Percentiles rank a stretch among this genome's conserved stretches.
phyloP scores from a whole-genome alignment of 2,888 invertebrate species.

The Allophyes oxyacanthae region DNA sequence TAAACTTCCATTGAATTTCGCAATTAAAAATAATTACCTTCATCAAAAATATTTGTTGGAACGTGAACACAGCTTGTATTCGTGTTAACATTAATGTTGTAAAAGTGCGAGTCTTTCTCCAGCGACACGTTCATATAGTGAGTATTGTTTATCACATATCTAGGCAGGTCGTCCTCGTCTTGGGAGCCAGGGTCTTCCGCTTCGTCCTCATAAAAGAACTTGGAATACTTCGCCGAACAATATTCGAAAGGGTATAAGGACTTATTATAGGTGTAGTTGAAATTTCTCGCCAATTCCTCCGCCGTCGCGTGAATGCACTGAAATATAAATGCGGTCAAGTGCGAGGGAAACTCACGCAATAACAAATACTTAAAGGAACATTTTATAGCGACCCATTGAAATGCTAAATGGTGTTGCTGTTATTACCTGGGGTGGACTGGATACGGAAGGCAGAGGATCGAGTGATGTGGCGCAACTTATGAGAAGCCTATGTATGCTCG shows the following conservation, averaged over 20 bases:
- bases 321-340: constrained; percentile 3
- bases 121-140: constrained; percentile 89
- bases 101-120: constrained; percentile 94
- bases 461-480: too few species aligned
- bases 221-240: constrained; percentile 95
- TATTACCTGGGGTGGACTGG: too few species aligned
- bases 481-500: too few species aligned
- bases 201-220: constrained; percentile 71
- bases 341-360: background rate
- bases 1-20: too few species aligned
- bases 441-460: too few species aligned
- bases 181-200: constrained; percentile 24
- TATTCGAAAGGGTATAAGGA: constrained; percentile 89
- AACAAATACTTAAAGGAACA: background rate
- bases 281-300: constrained; percentile 91
- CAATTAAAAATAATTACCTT: constrained; percentile 82
- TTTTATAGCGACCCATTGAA: too few species aligned
- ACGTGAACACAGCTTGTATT: constrained; percentile 96
- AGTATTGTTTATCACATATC: constrained; percentile 68
- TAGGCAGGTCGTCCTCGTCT: constrained; percentile 57
- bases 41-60: constrained; percentile 97
- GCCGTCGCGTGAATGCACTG: constrained; percentile 94
- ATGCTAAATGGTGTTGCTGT: too few species aligned
- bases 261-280: constrained; percentile 81
- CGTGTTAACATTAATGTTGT: constrained; percentile 94